Conservation (phyloP, 2,113 vertebrate species). For the Thymallus thymallus region DNA sequence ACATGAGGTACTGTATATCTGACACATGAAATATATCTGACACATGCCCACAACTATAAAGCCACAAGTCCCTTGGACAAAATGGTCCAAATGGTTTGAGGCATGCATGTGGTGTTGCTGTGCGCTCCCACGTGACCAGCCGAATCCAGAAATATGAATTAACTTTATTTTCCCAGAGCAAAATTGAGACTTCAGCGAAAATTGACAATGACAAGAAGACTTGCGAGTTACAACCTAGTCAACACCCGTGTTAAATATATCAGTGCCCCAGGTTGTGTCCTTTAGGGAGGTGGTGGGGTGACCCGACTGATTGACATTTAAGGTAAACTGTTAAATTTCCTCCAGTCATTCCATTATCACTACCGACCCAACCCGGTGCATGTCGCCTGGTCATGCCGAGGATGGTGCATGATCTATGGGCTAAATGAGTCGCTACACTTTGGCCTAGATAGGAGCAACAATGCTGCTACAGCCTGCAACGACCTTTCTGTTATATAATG, state of each 20-base stretch:
- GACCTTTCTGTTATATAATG: no score
- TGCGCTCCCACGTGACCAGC: conserved; percentile 75
- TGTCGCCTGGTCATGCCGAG: neutral
- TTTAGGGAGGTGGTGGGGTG: conserved; percentile 75
- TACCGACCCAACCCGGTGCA: conserved; percentile 54
- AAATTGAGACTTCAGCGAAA: conserved; percentile 98
- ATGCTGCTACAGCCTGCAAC: no score
- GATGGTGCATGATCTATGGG: no score
- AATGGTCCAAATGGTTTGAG: conserved; percentile 70
- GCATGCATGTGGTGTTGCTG: conserved; percentile 71
- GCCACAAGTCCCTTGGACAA: neutral
- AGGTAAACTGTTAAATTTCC: conserved; percentile 92
- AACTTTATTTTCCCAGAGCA: conserved; percentile 78
- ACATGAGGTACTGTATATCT: conserved; percentile 50
- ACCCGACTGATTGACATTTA: conserved; percentile 90
- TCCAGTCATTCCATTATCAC: conserved; percentile 81
- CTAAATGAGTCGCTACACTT: no score
- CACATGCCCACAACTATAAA: conserved; percentile 18
- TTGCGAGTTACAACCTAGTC: conserved; percentile 90
- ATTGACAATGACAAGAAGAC: conserved; percentile 98
- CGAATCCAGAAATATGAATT: conserved; percentile 60
- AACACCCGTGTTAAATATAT: conserved; percentile 96
- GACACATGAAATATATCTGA: conserved; percentile 38
- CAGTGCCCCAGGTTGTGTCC: conserved; percentile 87
- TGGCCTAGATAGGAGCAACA: no score